Conservation (phyloP, 2,113 vertebrate genomes). For the Brachyistius frenatus region DNA sequence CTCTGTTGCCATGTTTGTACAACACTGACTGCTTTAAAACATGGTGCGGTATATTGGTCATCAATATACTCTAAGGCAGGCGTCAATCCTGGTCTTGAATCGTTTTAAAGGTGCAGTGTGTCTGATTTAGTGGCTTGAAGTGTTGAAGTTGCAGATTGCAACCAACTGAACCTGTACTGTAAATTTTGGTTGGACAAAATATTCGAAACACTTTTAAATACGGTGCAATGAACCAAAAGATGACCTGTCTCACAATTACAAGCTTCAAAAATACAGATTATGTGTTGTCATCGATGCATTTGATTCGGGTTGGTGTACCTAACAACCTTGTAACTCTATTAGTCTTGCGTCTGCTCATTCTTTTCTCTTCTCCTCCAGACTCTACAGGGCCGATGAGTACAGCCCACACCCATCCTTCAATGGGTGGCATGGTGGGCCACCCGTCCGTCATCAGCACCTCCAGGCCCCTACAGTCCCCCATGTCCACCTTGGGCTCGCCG, state of each 20-base stretch:
- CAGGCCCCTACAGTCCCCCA: slow-evolving; percentile 76
- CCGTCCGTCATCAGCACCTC: slow-evolving; percentile 85
- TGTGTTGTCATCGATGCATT: not conserved
- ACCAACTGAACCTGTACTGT: too few relatives aligned
- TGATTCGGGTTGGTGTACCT: too few relatives aligned
- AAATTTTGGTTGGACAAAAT: too few relatives aligned
- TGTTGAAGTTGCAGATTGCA: too few relatives aligned
- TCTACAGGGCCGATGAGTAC: slow-evolving; percentile 81
- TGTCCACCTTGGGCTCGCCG: slow-evolving; percentile 78
- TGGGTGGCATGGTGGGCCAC: slow-evolving; percentile 84
- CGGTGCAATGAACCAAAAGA: too few relatives aligned
- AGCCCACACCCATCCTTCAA: slow-evolving; percentile 70
- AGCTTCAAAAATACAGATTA: not conserved
- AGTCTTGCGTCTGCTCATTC: not conserved
- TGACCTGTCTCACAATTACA: too few relatives aligned
- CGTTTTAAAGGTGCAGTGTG: not conserved
- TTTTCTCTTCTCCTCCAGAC: slow-evolving; percentile 67
- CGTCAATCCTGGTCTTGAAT: not conserved
- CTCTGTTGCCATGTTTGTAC: slow-evolving; percentile 13
- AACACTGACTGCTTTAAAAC: slow-evolving; percentile 19
- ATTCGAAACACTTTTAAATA: too few relatives aligned
- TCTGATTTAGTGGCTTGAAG: too few relatives aligned
- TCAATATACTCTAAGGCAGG: not conserved
- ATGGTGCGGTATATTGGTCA: slow-evolving; percentile 1
- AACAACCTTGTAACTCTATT: not conserved